Percentiles rank a stretch among this genome's conserved stretches.
Evolutionary conservation across 2,888 invertebrate genomes (phyloP).

Genomic region (Tanypteryx hageni): DNA sequence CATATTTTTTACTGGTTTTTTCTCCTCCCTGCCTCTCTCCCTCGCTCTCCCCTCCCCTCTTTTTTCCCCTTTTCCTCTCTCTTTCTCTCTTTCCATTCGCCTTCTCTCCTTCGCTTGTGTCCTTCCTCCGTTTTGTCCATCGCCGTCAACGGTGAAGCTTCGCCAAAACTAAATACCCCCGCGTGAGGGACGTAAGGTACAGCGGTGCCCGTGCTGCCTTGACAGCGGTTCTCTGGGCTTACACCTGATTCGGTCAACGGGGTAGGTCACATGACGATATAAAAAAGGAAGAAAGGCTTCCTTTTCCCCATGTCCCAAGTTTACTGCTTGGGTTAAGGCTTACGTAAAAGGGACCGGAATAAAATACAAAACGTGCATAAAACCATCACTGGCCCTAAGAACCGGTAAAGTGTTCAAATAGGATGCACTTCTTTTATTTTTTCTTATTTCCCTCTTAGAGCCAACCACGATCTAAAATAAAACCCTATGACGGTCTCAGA

Average conservation of each 20-base stretch:
- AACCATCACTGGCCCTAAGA: slow-evolving; percentile 8
- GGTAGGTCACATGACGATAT: neutral
- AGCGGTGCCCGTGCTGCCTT: neutral
- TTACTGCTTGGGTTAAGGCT: neutral
- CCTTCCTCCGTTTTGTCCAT: slow-evolving; percentile 32
- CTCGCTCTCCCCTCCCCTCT: neutral
- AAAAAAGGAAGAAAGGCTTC: neutral
- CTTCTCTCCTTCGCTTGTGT: slow-evolving; percentile 22
- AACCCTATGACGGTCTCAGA: no score
- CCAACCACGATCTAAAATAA: neutral
- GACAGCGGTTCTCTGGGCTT: slow-evolving; percentile 38
- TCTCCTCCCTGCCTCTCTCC: no score
- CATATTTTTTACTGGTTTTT: slow-evolving; percentile 58
- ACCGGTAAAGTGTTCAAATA: neutral
- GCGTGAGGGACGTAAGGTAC: neutral
- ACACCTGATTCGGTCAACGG: slow-evolving; percentile 49
- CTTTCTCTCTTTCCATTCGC: neutral
- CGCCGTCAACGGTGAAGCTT: slow-evolving; percentile 33
- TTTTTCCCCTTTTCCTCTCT: neutral
- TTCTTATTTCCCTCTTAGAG: neutral
- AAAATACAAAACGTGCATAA: slow-evolving; percentile 32
- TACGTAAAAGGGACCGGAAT: neutral
- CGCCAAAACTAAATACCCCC: slow-evolving; percentile 46
- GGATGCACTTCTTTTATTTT: neutral
- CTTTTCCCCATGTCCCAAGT: neutral